Conservation (phyloP, 1,140 invertebrate genomes). For the Dinothrombium tinctorium region DNA sequence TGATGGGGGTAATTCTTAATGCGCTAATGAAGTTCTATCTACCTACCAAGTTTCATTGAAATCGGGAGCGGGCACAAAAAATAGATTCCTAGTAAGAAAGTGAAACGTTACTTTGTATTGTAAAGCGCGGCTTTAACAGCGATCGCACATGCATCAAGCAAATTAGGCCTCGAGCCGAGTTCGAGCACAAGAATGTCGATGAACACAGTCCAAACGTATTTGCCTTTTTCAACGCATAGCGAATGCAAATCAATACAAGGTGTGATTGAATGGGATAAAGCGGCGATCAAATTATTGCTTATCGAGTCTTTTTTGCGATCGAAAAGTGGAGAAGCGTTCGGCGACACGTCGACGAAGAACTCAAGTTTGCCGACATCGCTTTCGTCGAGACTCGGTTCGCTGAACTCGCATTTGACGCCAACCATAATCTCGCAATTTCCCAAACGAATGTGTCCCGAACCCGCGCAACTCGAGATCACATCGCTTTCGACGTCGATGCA, state of each 20-base stretch:
- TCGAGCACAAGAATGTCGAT: constrained; percentile 79
- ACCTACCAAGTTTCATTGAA: too few relatives aligned
- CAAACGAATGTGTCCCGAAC: constrained; percentile 56
- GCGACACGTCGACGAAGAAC: constrained; percentile 63
- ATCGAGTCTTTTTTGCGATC: constrained; percentile 74
- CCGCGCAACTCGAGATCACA: constrained; percentile 64
- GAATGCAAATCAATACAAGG: constrained; percentile 48
- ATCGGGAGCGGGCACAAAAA: too few relatives aligned
- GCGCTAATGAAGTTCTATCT: too few relatives aligned
- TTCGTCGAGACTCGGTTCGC: constrained; percentile 40
- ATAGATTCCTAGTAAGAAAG: background rate
- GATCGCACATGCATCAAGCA: constrained; percentile 50
- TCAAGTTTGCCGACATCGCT: constrained; percentile 60
- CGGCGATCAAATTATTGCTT: constrained; percentile 51
- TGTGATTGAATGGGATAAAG: constrained; percentile 42
- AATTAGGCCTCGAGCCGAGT: constrained; percentile 53
- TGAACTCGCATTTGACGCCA: constrained; percentile 75
- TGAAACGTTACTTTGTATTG: constrained; percentile 35
- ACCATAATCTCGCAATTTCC: constrained; percentile 48
- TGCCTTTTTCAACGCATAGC: constrained; percentile 53
- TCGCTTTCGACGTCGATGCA: constrained; percentile 72
- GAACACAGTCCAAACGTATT: constrained; percentile 78
- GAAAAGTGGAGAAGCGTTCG: constrained; percentile 83
- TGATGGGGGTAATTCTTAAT: too few relatives aligned
- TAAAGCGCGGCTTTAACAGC: constrained; percentile 74